Conservation (phyloP, 2,113 vertebrate species). For the Fulmarus glacialis region DNA sequence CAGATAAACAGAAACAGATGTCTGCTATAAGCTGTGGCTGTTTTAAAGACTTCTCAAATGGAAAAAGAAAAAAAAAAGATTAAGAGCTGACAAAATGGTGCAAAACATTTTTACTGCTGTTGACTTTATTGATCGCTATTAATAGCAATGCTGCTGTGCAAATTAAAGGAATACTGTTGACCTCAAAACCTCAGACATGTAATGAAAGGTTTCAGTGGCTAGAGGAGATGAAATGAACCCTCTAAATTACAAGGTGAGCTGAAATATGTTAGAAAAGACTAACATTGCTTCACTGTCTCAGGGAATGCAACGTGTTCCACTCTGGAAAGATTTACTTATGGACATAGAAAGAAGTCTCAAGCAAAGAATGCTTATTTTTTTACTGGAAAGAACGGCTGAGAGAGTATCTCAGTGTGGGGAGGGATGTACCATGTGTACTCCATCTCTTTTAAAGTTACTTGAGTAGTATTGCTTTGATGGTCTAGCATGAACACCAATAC, state of each 20-base stretch:
- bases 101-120: background rate
- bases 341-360: background rate
- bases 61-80: background rate
- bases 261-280: background rate
- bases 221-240: background rate
- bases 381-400: background rate
- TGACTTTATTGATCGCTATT: background rate
- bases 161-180: background rate
- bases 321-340: background rate
- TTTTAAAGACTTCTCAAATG: background rate
- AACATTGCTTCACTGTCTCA: background rate
- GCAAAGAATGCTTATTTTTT: background rate
- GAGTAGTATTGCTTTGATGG: background rate
- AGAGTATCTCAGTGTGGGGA: background rate
- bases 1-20: background rate
- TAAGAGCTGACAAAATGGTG: background rate
- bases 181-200: background rate
- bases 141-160: background rate
- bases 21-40: background rate
- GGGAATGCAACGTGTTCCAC: background rate
- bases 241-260: slow-evolving; percentile 16
- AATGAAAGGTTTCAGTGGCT: background rate
- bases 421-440: background rate
- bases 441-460: background rate
- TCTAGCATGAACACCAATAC: background rate